Conservation (phyloP, 2,113 vertebrate species). For the Corythornis vintsioides region DNA sequence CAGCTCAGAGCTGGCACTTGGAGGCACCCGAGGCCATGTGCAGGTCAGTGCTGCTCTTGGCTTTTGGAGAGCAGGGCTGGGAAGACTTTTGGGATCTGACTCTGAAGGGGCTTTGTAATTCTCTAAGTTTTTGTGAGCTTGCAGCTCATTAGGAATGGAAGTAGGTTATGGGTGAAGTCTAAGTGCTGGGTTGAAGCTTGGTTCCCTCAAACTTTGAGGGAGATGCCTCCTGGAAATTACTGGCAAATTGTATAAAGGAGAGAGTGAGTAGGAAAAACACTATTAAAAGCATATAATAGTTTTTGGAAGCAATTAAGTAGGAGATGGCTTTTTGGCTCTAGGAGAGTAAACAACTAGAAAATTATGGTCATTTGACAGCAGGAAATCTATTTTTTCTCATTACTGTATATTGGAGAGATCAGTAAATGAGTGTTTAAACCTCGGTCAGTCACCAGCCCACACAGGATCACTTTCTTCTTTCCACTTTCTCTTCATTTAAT, state of each 20-base stretch:
- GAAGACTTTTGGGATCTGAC: background rate
- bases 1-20: fast-evolving
- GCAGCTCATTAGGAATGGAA: background rate
- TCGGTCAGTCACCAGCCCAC: conserved; percentile 22
- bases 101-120: background rate
- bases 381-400: conserved; percentile 33
- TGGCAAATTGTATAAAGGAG: background rate
- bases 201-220: background rate
- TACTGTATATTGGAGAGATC: conserved; percentile 8
- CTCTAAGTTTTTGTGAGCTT: background rate
- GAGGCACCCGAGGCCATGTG: fast-evolving
- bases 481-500: conserved; percentile 15
- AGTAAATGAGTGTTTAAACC: conserved; percentile 38
- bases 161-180: background rate
- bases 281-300: background rate
- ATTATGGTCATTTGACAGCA: conserved; percentile 40
- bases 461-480: conserved; percentile 37
- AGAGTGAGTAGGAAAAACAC: background rate
- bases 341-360: conserved; percentile 39
- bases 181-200: background rate
- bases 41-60: background rate
- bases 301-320: conserved; percentile 22
- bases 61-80: background rate
- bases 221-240: background rate
- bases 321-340: background rate